These are phyloP conservation scores for Agrochola lota DNA, from an alignment of 2,888 invertebrate genomes.

Conservation along the genomic window DNA sequence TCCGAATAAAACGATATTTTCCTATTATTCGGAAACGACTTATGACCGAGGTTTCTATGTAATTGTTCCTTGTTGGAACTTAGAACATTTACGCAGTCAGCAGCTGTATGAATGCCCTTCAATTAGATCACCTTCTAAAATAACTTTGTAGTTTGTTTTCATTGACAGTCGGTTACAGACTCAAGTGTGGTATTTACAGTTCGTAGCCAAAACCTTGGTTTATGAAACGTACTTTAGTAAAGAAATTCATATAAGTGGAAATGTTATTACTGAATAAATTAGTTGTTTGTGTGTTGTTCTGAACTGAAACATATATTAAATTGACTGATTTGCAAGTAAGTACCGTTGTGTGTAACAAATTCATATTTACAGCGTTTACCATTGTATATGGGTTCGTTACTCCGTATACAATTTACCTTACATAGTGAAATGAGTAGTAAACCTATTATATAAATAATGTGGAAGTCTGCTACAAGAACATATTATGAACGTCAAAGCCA, in stretches of 20 bases:
- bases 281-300: not conserved
- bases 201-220: constrained; percentile 23
- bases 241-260: not conserved
- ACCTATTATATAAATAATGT: not conserved
- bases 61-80: constrained; percentile 34
- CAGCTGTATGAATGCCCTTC: constrained; percentile 36
- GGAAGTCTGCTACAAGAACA: not conserved
- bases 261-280: not conserved
- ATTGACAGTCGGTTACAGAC: constrained; percentile 10
- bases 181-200: not conserved
- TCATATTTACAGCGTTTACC: not conserved
- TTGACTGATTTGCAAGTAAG: not conserved
- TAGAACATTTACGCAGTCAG: constrained; percentile 29
- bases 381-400: not conserved
- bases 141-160: constrained; percentile 11
- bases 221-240: not conserved
- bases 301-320: not conserved
- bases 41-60: constrained; percentile 41
- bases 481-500: not conserved
- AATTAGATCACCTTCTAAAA: constrained; percentile 43
- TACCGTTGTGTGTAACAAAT: not conserved
- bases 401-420: not conserved
- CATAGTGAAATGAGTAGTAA: not conserved
- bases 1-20: constrained; percentile 53
- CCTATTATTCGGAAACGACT: constrained; percentile 50